A percentile compares a stretch with the other conserved stretches of the same genome.
Evolutionary conservation across 2,113 vertebrate genomes (phyloP).

Genomic region (Heterochromis multidens): DNA sequence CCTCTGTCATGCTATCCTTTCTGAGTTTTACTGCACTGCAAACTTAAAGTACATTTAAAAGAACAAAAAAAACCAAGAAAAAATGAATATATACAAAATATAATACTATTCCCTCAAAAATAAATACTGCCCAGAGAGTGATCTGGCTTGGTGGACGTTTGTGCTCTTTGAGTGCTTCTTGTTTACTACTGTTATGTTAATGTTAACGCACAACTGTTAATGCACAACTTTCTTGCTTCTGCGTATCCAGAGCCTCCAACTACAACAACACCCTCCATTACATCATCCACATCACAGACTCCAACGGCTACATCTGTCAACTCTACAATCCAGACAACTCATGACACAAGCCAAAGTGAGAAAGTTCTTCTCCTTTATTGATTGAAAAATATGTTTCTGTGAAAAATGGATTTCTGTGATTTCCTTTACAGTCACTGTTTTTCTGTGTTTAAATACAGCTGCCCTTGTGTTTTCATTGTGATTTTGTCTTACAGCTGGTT

Average conservation of each 20-base stretch:
- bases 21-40: too few species aligned
- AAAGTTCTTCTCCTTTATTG: neutral
- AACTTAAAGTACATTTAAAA: too few species aligned
- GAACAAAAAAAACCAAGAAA: too few species aligned
- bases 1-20: too few species aligned
- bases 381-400: neutral
- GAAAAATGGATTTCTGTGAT: neutral
- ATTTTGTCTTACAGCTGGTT: neutral
- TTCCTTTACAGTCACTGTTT: neutral
- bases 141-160: too few species aligned
- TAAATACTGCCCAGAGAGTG: too few species aligned
- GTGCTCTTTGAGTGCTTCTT: too few species aligned
- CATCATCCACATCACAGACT: neutral
- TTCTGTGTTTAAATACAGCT: neutral
- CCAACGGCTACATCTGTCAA: rapidly evolving
- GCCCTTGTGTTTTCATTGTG: neutral
- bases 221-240: neutral
- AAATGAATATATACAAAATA: too few species aligned
- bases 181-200: neutral
- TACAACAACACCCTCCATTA: neutral
- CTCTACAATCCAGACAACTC: neutral
- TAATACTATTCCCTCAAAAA: too few species aligned
- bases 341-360: neutral
- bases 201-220: neutral
- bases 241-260: neutral